phyloP scores from a whole-genome alignment of 2,888 invertebrate genomes.

The Nasonovia ribisnigri region DNA sequence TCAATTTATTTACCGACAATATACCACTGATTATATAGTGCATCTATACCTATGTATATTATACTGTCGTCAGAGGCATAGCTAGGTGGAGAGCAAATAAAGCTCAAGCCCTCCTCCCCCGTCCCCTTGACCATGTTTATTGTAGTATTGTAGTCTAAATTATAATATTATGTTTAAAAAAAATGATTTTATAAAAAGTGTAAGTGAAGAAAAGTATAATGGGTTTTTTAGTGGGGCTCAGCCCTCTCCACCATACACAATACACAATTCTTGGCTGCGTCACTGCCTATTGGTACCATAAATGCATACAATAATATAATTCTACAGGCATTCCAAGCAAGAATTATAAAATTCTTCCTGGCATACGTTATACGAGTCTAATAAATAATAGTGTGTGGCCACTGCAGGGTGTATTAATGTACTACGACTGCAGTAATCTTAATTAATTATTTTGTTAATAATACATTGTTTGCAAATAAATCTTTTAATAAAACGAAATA shows the following conservation, averaged over 20 bases:
- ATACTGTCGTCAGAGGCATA: too few relatives aligned
- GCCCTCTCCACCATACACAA: too few relatives aligned
- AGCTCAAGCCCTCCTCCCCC: too few relatives aligned
- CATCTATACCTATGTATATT: too few relatives aligned
- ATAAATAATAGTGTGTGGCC: not conserved
- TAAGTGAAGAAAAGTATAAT: too few relatives aligned
- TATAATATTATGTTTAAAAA: too few relatives aligned
- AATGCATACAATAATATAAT: not conserved
- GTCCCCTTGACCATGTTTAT: too few relatives aligned
- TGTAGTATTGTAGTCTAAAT: too few relatives aligned
- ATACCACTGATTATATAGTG: not conserved
- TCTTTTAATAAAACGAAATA: not conserved
- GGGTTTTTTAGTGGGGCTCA: too few relatives aligned
- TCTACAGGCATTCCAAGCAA: not conserved
- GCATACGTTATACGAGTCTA: not conserved
- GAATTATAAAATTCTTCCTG: not conserved
- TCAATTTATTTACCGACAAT: not conserved
- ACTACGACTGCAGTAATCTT: not conserved
- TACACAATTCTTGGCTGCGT: too few relatives aligned
- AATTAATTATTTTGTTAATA: not conserved
- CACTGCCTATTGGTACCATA: not conserved
- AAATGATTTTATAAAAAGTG: too few relatives aligned
- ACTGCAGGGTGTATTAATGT: not conserved
- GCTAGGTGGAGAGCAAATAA: too few relatives aligned
- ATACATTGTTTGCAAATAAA: not conserved